Percentiles rank a stretch among this genome's conserved stretches.
These are phyloP conservation scores for Oreochromis tanganicae DNA, from an alignment of 2,113 vertebrate species.

Conservation along the genomic window DNA sequence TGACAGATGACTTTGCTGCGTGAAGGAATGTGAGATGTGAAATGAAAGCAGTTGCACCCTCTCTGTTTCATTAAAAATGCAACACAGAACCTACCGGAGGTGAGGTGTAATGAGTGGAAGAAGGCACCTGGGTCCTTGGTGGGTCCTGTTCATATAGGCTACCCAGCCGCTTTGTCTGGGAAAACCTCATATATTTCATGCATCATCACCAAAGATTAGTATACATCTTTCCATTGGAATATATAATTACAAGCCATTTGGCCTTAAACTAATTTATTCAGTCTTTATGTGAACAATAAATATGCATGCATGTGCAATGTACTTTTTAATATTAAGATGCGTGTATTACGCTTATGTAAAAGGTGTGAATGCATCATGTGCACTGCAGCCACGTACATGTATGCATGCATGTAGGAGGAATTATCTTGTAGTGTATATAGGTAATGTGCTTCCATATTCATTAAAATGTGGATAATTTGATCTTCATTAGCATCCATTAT, in stretches of 20 bases:
- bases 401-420: background rate
- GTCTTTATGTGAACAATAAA: background rate
- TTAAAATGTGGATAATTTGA: slow-evolving; percentile 32
- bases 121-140: slow-evolving; percentile 15
- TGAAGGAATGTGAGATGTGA: slow-evolving; percentile 20
- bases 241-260: background rate
- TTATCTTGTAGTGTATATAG: background rate
- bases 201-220: background rate
- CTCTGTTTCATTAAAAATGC: slow-evolving; percentile 51
- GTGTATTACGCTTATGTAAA: background rate
- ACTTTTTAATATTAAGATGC: background rate
- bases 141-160: background rate
- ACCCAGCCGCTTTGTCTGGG: background rate
- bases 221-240: background rate
- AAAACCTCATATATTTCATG: background rate
- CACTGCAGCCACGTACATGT: background rate
- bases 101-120: slow-evolving; percentile 29
- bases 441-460: background rate
- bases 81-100: slow-evolving; percentile 20
- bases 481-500: slow-evolving; percentile 42
- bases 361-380: background rate
- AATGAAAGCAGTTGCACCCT: slow-evolving; percentile 38
- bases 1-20: slow-evolving; percentile 39
- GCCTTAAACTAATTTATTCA: background rate
- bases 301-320: background rate